phyloP scores from a whole-genome alignment of 2,888 invertebrate species.

The Aromia moschata region DNA sequence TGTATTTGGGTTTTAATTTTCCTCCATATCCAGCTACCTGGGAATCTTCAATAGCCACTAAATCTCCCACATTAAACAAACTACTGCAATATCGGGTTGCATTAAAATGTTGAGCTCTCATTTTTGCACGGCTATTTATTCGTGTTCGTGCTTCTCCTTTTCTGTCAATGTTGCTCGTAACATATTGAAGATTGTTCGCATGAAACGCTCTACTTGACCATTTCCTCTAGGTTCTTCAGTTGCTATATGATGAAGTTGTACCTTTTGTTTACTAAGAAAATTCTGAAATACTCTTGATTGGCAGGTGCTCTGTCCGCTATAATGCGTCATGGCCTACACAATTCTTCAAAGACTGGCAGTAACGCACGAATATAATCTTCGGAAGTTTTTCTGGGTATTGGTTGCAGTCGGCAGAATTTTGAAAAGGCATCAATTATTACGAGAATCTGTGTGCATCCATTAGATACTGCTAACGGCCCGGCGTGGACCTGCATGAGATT shows the following conservation, averaged over 20 bases:
- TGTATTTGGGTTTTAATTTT: slow-evolving; percentile 33
- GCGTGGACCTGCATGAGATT: slow-evolving; percentile 27
- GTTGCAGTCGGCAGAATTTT: slow-evolving; percentile 32
- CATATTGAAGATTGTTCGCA: slow-evolving; percentile 35
- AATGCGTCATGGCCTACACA: slow-evolving; percentile 27
- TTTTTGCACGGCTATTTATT: neutral
- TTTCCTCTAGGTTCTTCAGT: slow-evolving; percentile 33
- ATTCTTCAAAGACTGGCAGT: slow-evolving; percentile 30
- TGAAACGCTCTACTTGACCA: slow-evolving; percentile 33
- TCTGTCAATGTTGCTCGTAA: slow-evolving; percentile 4
- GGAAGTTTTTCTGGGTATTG: slow-evolving; percentile 35
- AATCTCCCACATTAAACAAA: slow-evolving; percentile 1
- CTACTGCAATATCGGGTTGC: neutral
- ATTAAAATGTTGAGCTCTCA: neutral
- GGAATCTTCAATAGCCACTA: slow-evolving; percentile 35
- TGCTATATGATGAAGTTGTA: slow-evolving; percentile 34
- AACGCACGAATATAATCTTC: slow-evolving; percentile 33
- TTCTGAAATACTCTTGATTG: slow-evolving; percentile 28
- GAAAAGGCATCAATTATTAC: slow-evolving; percentile 39
- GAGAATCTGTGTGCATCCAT: slow-evolving; percentile 37
- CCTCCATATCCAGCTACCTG: slow-evolving; percentile 34
- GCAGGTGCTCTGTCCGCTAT: slow-evolving; percentile 31
- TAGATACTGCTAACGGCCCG: slow-evolving; percentile 37
- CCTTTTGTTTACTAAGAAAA: slow-evolving; percentile 25
- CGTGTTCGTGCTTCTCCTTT: no score